phyloP scores from a whole-genome alignment of 2,113 vertebrate species.

The Acrocephalus kingi region DNA sequence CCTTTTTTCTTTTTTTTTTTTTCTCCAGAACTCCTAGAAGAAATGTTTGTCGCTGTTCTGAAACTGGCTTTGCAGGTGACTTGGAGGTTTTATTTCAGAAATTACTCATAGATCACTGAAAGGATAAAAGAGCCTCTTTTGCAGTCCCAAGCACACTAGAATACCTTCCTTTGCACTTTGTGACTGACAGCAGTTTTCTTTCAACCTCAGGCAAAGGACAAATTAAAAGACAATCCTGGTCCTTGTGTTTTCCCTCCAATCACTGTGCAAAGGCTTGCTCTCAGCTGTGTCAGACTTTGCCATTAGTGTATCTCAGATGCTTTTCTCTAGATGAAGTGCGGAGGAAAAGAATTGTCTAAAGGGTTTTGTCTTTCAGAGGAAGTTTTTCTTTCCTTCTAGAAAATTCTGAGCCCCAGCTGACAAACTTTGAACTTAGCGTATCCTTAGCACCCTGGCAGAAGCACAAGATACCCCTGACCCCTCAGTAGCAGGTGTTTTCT shows the following conservation, averaged over 20 bases:
- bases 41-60: neutral
- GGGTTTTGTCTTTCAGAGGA: neutral
- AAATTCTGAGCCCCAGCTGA: neutral
- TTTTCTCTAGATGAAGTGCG: neutral
- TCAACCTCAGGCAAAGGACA: slow-evolving; percentile 20
- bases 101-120: slow-evolving; percentile 17
- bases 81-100: slow-evolving; percentile 38
- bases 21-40: neutral
- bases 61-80: slow-evolving; percentile 38
- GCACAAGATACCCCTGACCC: neutral
- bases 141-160: neutral
- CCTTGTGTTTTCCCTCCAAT: slow-evolving; percentile 12
- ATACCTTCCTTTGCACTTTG: neutral
- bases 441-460: neutral
- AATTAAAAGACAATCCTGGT: slow-evolving; percentile 43
- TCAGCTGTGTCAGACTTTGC: neutral
- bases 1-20: neutral
- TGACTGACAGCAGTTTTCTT: slow-evolving; percentile 43
- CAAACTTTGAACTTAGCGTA: neutral
- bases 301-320: neutral
- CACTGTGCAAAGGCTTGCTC: neutral
- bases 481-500: neutral
- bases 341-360: neutral
- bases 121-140: neutral
- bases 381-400: neutral